Evolutionary conservation across 1,140 invertebrate species (phyloP), one percentile per base, ranked within the genome.

Genomic region (Drosophila bifasciata): DNA sequence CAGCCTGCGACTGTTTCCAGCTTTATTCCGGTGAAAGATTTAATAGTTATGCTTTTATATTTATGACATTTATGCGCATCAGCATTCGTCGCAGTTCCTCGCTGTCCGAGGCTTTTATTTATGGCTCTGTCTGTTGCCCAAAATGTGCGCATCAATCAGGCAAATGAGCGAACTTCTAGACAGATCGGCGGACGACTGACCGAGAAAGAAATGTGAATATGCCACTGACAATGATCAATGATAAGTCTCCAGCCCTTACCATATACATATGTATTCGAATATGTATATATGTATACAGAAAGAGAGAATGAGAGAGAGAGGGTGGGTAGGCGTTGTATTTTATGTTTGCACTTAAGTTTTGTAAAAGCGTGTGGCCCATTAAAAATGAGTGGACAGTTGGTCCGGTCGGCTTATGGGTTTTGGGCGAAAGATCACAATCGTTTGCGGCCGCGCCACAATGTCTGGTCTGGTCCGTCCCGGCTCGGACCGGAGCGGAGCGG

Each of bases 91-190:
- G 64, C 62, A 70, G 28, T 8, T 9, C 28, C 28, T 9, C 28
- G 28, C 8, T 16, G 60, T 19, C 15, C 46, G 11, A 21, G 15
- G 51, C 60, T 57, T 58, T 88, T 78, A 86, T 86, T 86, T 86
- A 86, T 81, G 75, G 78, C 69, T 40, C 40, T 76, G 84, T 67
- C 83, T 79, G 71, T 56, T 66, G 69, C 72, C 79, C 67, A 79
- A 88, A 89, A 88, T 79, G 70, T 76, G 71, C 60, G 40, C 83
- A 88, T 88, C 83, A 83, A 88, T 88, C 83, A 88, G 84, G 62
- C 66, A 88, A 88, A 88, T 88, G 83, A 89, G 84, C 69, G 83
- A 89, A 78, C 69, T 86, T 85, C 74, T 62, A 72, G 79, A 61
- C 70, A 51, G 63, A 73, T 60, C 73, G 72, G 61, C 73, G 72